Evolutionary conservation across 1,140 invertebrate species (phyloP).

Genomic region (Drosophila erecta): DNA sequence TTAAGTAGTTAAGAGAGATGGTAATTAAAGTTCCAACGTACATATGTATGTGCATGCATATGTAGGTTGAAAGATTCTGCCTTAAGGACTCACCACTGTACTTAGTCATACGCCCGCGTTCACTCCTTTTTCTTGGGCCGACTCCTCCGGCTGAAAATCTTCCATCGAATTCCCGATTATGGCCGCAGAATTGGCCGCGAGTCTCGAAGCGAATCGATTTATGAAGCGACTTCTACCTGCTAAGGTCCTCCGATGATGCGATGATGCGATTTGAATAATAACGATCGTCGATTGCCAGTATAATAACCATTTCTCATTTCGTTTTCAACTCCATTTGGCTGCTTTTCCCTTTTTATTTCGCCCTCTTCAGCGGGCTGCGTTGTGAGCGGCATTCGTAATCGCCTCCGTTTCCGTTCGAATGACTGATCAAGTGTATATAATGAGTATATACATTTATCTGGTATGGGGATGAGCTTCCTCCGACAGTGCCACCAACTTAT

Average conservation of each 20-base stretch:
- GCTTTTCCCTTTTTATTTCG: slow-evolving; percentile 46
- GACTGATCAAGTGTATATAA: slow-evolving; percentile 35
- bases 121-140: slow-evolving; percentile 1
- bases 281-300: slow-evolving; percentile 47
- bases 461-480: slow-evolving; percentile 35
- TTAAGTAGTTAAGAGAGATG: no score
- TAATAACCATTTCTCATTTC: slow-evolving; percentile 45
- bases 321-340: slow-evolving; percentile 32
- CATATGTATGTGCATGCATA: no score
- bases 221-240: slow-evolving; percentile 26
- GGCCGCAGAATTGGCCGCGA: background rate
- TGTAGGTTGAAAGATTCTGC: background rate
- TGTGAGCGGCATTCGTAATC: slow-evolving; percentile 53
- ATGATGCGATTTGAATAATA: slow-evolving; percentile 70
- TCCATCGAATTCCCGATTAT: background rate
- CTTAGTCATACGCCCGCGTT: background rate
- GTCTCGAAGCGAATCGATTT: slow-evolving; percentile 21
- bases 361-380: slow-evolving; percentile 26
- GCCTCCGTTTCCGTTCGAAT: slow-evolving; percentile 40
- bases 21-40: no score
- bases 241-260: slow-evolving; percentile 35
- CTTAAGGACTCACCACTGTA: background rate
- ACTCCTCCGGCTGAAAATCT: background rate
- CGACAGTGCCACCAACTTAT: background rate
- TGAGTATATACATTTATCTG: no score